Evolutionary conservation across 2,113 vertebrate genomes (phyloP).

Genomic region (Dasyprocta punctata): DNA sequence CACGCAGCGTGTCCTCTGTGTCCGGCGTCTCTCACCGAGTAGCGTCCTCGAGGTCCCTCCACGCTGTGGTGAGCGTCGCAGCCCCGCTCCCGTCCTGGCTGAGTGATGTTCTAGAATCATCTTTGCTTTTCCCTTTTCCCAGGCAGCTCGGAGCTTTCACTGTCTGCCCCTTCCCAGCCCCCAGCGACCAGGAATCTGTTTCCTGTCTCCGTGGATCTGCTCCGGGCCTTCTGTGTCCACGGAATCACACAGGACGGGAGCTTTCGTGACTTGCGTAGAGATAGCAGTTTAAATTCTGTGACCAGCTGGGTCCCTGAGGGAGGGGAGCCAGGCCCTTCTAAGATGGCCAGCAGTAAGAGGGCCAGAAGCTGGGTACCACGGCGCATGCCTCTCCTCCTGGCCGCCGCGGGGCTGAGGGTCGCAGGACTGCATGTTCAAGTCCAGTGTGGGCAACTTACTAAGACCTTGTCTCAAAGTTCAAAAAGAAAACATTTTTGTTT

Average conservation of each 20-base stretch:
- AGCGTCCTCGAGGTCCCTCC: not conserved
- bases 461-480: not conserved
- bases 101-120: not conserved
- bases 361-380: not conserved
- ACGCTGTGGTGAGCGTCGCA: not conserved
- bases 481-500: not conserved
- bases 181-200: not conserved
- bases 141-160: not conserved
- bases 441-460: not conserved
- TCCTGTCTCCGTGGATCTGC: not conserved
- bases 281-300: not conserved
- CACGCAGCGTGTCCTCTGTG: not conserved
- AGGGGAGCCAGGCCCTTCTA: not conserved
- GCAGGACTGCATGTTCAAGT: not conserved
- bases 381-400: not conserved
- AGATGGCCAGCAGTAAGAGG: not conserved
- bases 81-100: not conserved
- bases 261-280: not conserved
- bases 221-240: not conserved
- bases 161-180: not conserved
- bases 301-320: not conserved
- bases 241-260: not conserved
- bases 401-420: accelerated
- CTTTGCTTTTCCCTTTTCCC: not conserved
- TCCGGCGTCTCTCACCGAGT: not conserved